Conservation (phyloP, 1,140 invertebrate species). For the Cydia amplana region DNA sequence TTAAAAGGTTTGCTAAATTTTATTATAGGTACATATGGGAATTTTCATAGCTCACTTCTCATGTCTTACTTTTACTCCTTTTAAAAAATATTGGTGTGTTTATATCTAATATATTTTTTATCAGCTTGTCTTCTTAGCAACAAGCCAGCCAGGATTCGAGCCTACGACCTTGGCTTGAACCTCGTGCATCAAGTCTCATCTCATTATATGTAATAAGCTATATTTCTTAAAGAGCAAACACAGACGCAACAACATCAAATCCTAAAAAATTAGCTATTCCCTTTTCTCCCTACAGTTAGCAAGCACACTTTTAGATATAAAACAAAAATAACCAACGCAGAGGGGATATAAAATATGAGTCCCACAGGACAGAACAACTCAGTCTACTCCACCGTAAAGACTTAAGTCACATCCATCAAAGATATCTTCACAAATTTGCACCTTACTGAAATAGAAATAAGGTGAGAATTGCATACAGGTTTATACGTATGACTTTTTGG, state of each 20-base stretch:
- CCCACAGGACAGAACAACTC: conserved; percentile 2
- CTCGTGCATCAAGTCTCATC: background rate
- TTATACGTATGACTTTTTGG: background rate
- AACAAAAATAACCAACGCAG: conserved; percentile 24
- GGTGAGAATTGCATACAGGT: background rate
- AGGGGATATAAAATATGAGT: conserved; percentile 26
- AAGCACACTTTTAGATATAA: conserved; percentile 5
- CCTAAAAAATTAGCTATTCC: conserved; percentile 1
- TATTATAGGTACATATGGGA: no score
- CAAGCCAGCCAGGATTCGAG: no score
- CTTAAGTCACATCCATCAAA: background rate
- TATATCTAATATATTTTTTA: no score
- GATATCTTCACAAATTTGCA: background rate
- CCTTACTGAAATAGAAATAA: background rate
- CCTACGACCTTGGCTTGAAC: no score
- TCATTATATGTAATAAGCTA: no score
- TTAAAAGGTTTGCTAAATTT: no score
- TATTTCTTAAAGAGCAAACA: background rate
- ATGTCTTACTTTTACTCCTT: no score
- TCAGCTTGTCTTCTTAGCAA: no score
- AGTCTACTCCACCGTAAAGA: background rate
- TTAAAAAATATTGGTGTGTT: no score
- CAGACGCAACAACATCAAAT: background rate
- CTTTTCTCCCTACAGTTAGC: background rate
- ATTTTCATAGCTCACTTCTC: no score